phyloP scores from a whole-genome alignment of 2,113 vertebrate species.

The Laticauda colubrina region DNA sequence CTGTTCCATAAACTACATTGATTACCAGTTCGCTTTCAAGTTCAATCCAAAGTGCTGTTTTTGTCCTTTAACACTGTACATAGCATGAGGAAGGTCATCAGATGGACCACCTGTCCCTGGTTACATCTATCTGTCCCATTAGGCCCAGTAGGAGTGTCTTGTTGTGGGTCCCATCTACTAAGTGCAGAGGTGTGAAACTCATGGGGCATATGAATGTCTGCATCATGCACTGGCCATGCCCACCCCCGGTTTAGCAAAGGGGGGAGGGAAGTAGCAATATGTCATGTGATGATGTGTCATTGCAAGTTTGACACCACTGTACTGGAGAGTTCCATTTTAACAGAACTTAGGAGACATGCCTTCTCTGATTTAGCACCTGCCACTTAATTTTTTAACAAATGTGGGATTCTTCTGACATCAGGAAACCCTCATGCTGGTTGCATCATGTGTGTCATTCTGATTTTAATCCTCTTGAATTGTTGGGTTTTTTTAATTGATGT shows the following conservation, averaged over 20 bases:
- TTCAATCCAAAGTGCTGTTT: background rate
- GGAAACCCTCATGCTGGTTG: background rate
- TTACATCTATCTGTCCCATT: background rate
- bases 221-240: too few relatives aligned
- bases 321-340: background rate
- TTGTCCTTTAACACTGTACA: background rate
- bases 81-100: background rate
- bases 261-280: too few relatives aligned
- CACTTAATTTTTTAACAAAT: background rate
- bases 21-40: background rate
- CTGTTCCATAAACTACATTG: background rate
- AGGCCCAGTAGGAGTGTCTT: background rate
- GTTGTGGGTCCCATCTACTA: background rate
- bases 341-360: background rate
- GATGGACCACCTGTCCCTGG: background rate
- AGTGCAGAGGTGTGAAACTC: too few relatives aligned
- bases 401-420: background rate
- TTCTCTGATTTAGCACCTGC: background rate
- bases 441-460: background rate
- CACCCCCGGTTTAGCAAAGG: too few relatives aligned
- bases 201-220: too few relatives aligned
- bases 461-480: background rate
- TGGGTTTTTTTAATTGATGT: background rate
- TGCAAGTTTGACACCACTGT: too few relatives aligned
- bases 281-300: too few relatives aligned